Percentiles rank a stretch among this genome's conserved stretches.
These are phyloP conservation scores for Aleiodes testaceus DNA, from an alignment of 2,888 invertebrate genomes.

Conservation along the genomic window DNA sequence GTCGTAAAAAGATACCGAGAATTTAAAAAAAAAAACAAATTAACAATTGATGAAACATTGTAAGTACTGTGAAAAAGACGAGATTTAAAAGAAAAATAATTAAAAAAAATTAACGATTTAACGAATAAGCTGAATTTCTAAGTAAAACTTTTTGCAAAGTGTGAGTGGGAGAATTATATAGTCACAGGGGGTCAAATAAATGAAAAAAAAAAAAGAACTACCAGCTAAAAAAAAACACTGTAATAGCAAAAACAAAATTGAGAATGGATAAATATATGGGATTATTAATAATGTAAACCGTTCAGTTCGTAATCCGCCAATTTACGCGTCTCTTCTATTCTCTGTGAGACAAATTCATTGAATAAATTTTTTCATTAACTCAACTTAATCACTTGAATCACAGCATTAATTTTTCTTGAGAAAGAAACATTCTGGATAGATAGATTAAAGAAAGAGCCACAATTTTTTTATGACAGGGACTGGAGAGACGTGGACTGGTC, in stretches of 20 bases:
- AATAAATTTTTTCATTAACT: not conserved
- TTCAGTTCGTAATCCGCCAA: slow-evolving; percentile 62
- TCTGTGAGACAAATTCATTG: slow-evolving; percentile 4
- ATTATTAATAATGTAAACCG: slow-evolving; percentile 57
- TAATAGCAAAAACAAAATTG: slow-evolving; percentile 31
- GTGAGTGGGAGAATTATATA: slow-evolving; percentile 47
- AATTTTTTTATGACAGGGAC: slow-evolving; percentile 50
- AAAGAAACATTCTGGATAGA: too few species aligned
- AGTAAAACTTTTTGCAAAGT: slow-evolving; percentile 48
- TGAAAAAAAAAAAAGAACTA: slow-evolving; percentile 39
- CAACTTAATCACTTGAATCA: too few species aligned
- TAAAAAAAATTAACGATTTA: slow-evolving; percentile 41
- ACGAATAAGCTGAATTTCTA: slow-evolving; percentile 55
- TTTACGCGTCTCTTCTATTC: slow-evolving; percentile 48
- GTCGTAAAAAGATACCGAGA: slow-evolving; percentile 50
- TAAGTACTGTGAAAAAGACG: slow-evolving; percentile 55
- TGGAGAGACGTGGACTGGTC: slow-evolving; percentile 54
- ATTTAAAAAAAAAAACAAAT: slow-evolving; percentile 39
- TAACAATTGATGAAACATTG: slow-evolving; percentile 51
- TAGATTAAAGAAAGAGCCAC: too few species aligned
- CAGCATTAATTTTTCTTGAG: too few species aligned
- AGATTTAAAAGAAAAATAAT: slow-evolving; percentile 34
- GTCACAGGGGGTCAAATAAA: slow-evolving; percentile 55
- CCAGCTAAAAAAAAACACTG: slow-evolving; percentile 29
- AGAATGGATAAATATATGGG: slow-evolving; percentile 55